phyloP scores from a whole-genome alignment of 2,888 invertebrate genomes.

The Lepidocyrtinus sp. region DNA sequence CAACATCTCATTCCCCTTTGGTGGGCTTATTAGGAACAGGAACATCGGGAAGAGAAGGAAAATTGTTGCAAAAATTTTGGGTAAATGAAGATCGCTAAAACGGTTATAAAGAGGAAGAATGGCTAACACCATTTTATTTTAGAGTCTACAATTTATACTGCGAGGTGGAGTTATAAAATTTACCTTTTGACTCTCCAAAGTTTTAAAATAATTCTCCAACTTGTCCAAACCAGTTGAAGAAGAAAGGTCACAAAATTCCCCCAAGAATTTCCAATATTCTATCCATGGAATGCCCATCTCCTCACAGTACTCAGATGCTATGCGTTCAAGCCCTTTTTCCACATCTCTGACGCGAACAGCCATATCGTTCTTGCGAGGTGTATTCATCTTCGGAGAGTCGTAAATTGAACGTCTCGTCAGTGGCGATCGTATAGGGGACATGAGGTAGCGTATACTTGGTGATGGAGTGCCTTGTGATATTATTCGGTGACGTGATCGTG shows the following conservation, averaged over 20 bases:
- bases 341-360: constrained; percentile 78
- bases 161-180: constrained; percentile 41
- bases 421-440: constrained; percentile 28
- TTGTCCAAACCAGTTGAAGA: constrained; percentile 81
- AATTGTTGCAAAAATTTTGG: too few species aligned
- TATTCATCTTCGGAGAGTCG: constrained; percentile 16
- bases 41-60: too few species aligned
- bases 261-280: constrained; percentile 94
- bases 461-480: constrained; percentile 22
- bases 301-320: constrained; percentile 83
- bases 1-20: too few species aligned
- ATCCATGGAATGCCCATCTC: constrained; percentile 86
- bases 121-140: too few species aligned
- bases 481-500: constrained; percentile 73
- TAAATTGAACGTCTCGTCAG: neutral
- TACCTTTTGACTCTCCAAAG: constrained; percentile 73
- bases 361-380: constrained; percentile 39
- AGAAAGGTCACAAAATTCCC: constrained; percentile 84
- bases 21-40: too few species aligned
- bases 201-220: constrained; percentile 83
- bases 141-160: too few species aligned
- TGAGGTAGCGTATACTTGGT: constrained; percentile 12
- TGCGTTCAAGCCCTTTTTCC: constrained; percentile 89
- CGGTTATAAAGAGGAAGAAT: neutral
- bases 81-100: too few species aligned